These are phyloP conservation scores for Cantharis nigra DNA, from an alignment of 2,888 invertebrate species.

Conservation along the genomic window DNA sequence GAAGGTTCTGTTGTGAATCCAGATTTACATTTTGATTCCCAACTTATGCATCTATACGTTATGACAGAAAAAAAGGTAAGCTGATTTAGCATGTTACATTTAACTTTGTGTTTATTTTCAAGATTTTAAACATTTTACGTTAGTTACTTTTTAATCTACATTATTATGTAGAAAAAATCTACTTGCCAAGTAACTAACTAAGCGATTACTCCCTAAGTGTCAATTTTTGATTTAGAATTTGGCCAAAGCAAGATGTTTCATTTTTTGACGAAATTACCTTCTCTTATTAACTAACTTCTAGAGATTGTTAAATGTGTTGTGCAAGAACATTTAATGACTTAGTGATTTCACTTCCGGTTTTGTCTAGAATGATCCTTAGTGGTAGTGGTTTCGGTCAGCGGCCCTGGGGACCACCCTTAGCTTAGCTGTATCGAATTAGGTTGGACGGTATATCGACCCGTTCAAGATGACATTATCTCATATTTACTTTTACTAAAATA, in stretches of 20 bases:
- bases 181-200: too few species aligned
- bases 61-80: constrained; percentile 88
- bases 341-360: constrained; percentile 9
- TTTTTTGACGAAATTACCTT: background rate
- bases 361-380: constrained; percentile 11
- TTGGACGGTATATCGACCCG: constrained; percentile 27
- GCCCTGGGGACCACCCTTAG: constrained; percentile 32
- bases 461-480: constrained; percentile 18
- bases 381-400: constrained; percentile 15
- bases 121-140: background rate
- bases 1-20: constrained; percentile 81
- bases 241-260: background rate
- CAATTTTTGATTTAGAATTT: background rate
- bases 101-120: background rate
- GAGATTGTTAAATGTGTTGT: background rate
- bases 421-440: constrained; percentile 34
- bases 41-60: constrained; percentile 89
- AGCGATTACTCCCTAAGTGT: too few species aligned
- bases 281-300: background rate
- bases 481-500: constrained; percentile 8
- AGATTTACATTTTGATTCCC: constrained; percentile 91
- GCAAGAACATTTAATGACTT: constrained; percentile 6
- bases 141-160: background rate
- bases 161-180: background rate
- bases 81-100: background rate